Evolutionary conservation across 2,113 vertebrate genomes (phyloP), one percentile per base, ranked within the genome.

Genomic region (Perca schrenkii): DNA sequence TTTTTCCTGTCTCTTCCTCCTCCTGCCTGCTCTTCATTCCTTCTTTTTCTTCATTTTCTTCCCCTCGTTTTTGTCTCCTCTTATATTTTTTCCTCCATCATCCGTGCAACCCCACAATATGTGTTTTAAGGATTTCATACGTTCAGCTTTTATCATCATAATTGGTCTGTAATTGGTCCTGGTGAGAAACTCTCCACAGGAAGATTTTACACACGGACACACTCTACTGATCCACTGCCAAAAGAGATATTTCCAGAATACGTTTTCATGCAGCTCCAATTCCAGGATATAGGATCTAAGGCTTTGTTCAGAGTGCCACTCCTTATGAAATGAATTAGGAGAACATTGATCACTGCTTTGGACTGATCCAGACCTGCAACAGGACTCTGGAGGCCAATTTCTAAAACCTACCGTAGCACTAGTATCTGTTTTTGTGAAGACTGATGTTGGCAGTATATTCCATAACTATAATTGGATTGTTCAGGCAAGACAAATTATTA

Each of bases 191-290:
- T 56, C 68, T 70, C 60, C 50, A 6, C 63, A 34, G 66, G 49
- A 73, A 49, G 50, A 57, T 56, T 82, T 72, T 56, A 79, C 10
- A 53, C 62, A 49, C 4, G 52, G 64, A 73, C 77, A 58, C 52
- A 67, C 69, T 14, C 69, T 14, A 61, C 31, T 89, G 77, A 88
- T 88, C 82, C 68, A 15, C 28, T 70, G 83, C 87, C 79, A 86
- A 79, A 69, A 71, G 52, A 86, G 70, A 81, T 75, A 66, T 73
- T 79, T 74, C 56, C 74, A 77, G 61, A 46, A 71, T 72, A 77
- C 43, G 81, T 72, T 31, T 76, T 43, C 19, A 71, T 52, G 50
- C 66, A 31, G 56, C 50, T 76, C 71, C 54, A 54, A 36, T 71
- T 81, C 67, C 66, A 71, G 60, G 16, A 84, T 73, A 40, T 49